Conservation (phyloP, 2,797 vertebrate species). For the Microchirus variegatus region DNA sequence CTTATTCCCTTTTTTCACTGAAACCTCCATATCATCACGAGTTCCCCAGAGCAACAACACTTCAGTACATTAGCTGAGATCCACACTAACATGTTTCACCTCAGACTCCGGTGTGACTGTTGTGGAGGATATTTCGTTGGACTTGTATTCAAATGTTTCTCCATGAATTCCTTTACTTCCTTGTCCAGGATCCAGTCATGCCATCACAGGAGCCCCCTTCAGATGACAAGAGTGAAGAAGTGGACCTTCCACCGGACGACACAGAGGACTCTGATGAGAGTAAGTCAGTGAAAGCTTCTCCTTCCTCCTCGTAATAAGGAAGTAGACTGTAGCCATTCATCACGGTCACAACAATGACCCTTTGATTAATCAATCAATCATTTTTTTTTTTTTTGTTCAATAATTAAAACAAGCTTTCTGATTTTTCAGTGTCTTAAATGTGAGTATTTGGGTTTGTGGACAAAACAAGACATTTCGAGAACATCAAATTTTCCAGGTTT, state of each 20-base stretch:
- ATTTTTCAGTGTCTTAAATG: too few species aligned
- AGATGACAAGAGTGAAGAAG: conserved; percentile 88
- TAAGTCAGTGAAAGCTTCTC: conserved; percentile 70
- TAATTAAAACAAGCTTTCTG: too few species aligned
- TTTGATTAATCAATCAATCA: too few species aligned
- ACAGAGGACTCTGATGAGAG: conserved; percentile 89
- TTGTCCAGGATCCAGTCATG: conserved; percentile 95
- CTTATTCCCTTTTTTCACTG: too few species aligned
- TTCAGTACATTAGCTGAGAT: too few species aligned
- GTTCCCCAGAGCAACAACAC: too few species aligned
- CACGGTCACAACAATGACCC: too few species aligned
- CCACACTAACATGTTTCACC: conserved; percentile 15
- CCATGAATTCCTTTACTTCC: conserved; percentile 29
- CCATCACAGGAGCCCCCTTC: conserved; percentile 95
- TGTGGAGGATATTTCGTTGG: conserved; percentile 10
- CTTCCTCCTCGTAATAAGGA: not conserved
- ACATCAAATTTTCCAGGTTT: too few species aligned
- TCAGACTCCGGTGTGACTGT: conserved; percentile 3
- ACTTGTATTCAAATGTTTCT: conserved; percentile 9
- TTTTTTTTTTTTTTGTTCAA: too few species aligned
- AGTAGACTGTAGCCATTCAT: not conserved
- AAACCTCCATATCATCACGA: conserved; percentile 5
- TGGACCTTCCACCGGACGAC: conserved; percentile 88
- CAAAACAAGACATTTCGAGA: too few species aligned
- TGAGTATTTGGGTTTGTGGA: too few species aligned